phyloP scores from a whole-genome alignment of 1,140 invertebrate genomes.

The Drosophila dunni region DNA sequence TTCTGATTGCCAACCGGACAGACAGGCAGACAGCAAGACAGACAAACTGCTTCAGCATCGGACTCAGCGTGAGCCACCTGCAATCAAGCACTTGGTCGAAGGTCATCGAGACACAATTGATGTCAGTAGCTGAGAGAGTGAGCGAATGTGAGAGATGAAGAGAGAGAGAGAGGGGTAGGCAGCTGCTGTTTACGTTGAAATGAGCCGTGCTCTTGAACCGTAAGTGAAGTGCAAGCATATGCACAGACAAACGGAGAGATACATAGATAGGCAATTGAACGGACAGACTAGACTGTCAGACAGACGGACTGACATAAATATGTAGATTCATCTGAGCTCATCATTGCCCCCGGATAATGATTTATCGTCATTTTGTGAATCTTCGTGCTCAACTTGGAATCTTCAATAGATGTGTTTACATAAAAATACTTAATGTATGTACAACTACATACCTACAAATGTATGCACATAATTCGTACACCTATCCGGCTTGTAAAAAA shows the following conservation, averaged over 20 bases:
- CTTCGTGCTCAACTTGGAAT: conserved; percentile 30
- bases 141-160: too few relatives aligned
- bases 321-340: conserved; percentile 35
- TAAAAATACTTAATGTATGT: conserved; percentile 12
- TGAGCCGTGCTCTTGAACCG: conserved; percentile 56
- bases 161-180: neutral
- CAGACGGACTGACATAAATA: conserved; percentile 27
- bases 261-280: neutral
- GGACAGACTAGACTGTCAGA: neutral
- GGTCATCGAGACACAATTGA: conserved; percentile 60
- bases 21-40: conserved; percentile 8
- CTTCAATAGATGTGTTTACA: conserved; percentile 39
- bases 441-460: neutral
- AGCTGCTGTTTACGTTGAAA: conserved; percentile 53
- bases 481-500: conserved; percentile 15
- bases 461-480: conserved; percentile 10
- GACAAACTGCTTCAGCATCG: conserved; percentile 4
- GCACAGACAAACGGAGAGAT: neutral
- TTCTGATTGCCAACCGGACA: conserved; percentile 35
- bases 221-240: conserved; percentile 32
- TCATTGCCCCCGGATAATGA: conserved; percentile 31
- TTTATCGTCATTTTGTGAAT: conserved; percentile 32
- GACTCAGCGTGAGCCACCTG: conserved; percentile 27
- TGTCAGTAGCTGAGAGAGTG: conserved; percentile 46
- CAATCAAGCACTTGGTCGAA: conserved; percentile 52